These are phyloP conservation scores for Pantala flavescens DNA, from an alignment of 1,140 invertebrate species.

Conservation along the genomic window DNA sequence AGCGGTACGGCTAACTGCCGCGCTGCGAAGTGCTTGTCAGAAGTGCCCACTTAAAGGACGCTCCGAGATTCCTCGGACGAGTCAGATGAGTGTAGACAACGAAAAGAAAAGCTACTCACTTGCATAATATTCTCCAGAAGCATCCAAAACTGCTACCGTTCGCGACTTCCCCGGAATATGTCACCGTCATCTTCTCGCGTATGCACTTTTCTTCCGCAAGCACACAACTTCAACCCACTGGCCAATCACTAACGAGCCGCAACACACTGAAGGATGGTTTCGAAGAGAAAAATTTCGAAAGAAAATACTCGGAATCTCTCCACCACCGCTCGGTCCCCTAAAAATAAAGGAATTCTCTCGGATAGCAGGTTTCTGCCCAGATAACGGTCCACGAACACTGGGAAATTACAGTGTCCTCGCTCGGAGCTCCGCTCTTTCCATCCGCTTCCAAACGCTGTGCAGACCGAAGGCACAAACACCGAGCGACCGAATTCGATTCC, in stretches of 20 bases:
- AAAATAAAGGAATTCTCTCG: too few relatives aligned
- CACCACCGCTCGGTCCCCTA: too few relatives aligned
- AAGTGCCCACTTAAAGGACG: too few relatives aligned
- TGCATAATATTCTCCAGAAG: constrained; percentile 75
- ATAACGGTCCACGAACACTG: too few relatives aligned
- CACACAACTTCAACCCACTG: neutral
- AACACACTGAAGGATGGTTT: neutral
- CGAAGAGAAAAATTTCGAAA: neutral
- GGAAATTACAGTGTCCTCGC: too few relatives aligned
- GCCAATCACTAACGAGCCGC: neutral
- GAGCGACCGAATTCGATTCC: neutral
- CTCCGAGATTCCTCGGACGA: too few relatives aligned
- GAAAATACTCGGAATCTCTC: neutral
- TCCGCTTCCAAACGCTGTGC: too few relatives aligned
- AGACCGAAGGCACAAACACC: neutral
- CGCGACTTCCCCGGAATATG: constrained; percentile 76
- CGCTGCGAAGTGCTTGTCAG: too few relatives aligned
- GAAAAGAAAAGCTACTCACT: constrained; percentile 48
- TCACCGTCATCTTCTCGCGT: constrained; percentile 57
- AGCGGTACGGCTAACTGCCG: too few relatives aligned
- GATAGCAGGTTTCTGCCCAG: too few relatives aligned
- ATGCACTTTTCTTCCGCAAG: neutral
- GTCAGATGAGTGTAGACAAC: too few relatives aligned
- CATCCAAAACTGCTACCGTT: constrained; percentile 83
- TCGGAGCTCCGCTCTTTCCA: too few relatives aligned